Evolutionary conservation across 2,888 invertebrate species (phyloP).

Genomic region (Nemapogon koenigi): DNA sequence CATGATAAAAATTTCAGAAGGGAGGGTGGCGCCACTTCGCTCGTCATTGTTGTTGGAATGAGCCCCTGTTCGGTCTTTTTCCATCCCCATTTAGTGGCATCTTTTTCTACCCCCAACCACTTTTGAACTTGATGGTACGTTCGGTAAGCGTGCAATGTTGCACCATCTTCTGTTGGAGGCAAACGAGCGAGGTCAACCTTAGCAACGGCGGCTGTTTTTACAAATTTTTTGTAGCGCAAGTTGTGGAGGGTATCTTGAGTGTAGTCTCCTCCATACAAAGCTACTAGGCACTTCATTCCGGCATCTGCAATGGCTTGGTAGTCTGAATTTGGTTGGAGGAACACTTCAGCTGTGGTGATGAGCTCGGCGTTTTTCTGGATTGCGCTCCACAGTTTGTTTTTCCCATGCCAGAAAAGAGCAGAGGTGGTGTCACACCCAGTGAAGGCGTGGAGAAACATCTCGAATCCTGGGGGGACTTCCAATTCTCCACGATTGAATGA

Average conservation of each 20-base stretch:
- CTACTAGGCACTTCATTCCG: conserved; percentile 1
- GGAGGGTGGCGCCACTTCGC: not conserved
- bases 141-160: conserved; percentile 4
- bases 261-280: conserved; percentile 1
- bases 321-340: not conserved
- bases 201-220: too few relatives aligned
- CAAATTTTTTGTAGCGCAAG: not conserved
- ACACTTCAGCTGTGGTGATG: not conserved
- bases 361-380: not conserved
- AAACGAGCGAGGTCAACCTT: not conserved
- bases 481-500: not conserved
- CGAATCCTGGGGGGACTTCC: not conserved
- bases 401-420: not conserved
- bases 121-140: conserved; percentile 3
- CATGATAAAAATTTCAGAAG: conserved; percentile 7
- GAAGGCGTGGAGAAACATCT: not conserved
- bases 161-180: conserved; percentile 2
- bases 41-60: not conserved
- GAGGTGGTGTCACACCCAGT: not conserved
- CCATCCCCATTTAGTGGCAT: conserved; percentile 10
- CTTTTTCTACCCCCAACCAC: conserved; percentile 2
- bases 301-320: not conserved
- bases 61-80: conserved; percentile 7
- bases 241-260: conserved; percentile 1
- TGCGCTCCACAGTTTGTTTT: not conserved